Evolutionary conservation across 2,113 vertebrate genomes (phyloP).

Genomic region (Neogobius melanostomus): DNA sequence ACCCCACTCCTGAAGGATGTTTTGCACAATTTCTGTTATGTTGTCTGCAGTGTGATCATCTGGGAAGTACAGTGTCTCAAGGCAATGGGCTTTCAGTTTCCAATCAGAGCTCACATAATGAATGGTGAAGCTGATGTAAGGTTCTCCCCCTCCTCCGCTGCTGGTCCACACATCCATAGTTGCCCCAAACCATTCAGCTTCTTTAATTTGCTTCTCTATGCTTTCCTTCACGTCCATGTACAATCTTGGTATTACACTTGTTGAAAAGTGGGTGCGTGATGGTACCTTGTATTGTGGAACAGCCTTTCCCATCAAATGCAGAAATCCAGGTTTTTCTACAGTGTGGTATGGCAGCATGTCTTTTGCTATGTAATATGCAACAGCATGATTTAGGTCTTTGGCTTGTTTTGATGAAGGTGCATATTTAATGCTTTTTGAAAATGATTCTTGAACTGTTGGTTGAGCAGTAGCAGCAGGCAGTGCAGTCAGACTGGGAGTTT

Average conservation of each 20-base stretch:
- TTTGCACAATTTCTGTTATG: not conserved
- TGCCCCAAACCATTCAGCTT: not conserved
- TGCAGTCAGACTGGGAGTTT: too few species aligned
- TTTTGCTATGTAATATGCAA: not conserved
- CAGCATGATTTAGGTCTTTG: not conserved
- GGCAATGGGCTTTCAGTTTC: not conserved
- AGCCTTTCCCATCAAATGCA: not conserved
- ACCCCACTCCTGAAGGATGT: not conserved
- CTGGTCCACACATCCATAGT: not conserved
- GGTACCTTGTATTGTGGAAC: not conserved
- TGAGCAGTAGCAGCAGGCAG: too few species aligned
- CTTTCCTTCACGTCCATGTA: not conserved
- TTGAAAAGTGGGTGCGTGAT: too few species aligned
- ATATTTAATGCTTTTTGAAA: not conserved
- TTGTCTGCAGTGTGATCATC: not conserved
- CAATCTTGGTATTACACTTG: not conserved
- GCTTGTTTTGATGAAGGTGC: not conserved
- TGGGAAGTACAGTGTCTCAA: not conserved
- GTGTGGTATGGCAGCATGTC: not conserved
- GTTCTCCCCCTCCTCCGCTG: not conserved
- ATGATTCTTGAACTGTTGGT: too few species aligned
- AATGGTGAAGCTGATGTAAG: not conserved
- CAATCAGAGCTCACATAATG: not conserved
- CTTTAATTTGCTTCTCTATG: too few species aligned
- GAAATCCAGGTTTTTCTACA: not conserved